Evolutionary conservation across 2,113 vertebrate species (phyloP), one percentile per base, ranked within the genome.

Genomic region (Corydoras sp.): DNA sequence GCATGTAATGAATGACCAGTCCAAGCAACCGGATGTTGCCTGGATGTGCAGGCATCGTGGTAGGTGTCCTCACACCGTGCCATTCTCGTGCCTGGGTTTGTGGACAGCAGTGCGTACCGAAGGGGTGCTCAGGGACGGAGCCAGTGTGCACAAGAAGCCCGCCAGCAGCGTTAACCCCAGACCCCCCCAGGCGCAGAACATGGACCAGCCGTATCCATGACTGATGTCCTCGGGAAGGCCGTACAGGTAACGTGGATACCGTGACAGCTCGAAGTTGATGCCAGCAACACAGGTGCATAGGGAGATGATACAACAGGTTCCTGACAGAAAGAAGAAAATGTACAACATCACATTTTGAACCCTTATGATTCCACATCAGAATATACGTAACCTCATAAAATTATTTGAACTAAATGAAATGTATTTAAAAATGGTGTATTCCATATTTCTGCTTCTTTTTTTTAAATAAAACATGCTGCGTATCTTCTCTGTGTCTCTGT

Each of bases 121-220:
- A 1, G 89, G 91, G 24, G 88, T 89, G 85, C 91, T 95, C 80
- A 96, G 88, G 11, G 94, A 96, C 0, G 94, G 94, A 65, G 94
- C 94, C 81, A 96, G 75, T 1, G 94, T 96, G 86, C 94, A 96
- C 81, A 96, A 90, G 87, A 96, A 96, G 53, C 94, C 94, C 49
- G 94, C 93, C 75, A 96, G 87, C 84, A 96, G 86, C 31, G 94
- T 96, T 83, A 96, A 93, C 65, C 94, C 94, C 62, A 96, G 85
- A 54, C 94, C 94, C 0, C 94, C 94, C 94, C 94, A 96, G 83
- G 94, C 94, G 87, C 94, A 96, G 85, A 96, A 96, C 94, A 96
- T 96, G 86, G 94, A 96, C 94, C 94, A 96, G 85, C 94, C 94
- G 81, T 96, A 96, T 82, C 94, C 94, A 77, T 96, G 94, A 84